Evolutionary conservation across 2,797 vertebrate species (phyloP).

Genomic region (Prionace glauca): DNA sequence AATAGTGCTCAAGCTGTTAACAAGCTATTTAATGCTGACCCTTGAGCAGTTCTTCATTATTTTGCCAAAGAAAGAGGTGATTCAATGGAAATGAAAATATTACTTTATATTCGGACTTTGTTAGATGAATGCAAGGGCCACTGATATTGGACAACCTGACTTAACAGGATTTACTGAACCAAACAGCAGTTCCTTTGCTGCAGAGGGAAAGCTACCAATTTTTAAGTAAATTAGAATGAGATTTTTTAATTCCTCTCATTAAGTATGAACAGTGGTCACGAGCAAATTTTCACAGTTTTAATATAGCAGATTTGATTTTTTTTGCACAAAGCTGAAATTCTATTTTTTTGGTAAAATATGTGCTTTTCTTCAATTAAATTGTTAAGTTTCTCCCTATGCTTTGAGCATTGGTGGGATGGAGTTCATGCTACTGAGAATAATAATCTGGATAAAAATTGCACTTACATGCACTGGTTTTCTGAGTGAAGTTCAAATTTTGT

Average conservation of each 20-base stretch:
- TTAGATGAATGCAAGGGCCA: not conserved
- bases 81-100: constrained; percentile 6
- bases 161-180: not conserved
- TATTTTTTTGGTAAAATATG: not conserved
- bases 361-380: not conserved
- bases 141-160: not conserved
- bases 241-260: not conserved
- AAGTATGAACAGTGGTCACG: not conserved
- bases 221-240: not conserved
- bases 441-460: not conserved
- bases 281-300: not conserved
- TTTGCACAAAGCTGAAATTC: not conserved
- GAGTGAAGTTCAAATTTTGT: not conserved
- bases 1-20: not conserved
- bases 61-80: not conserved
- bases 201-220: not conserved
- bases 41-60: not conserved
- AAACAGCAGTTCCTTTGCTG: not conserved
- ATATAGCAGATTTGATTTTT: not conserved
- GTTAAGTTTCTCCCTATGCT: not conserved
- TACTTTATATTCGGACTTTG: not conserved
- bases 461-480: not conserved
- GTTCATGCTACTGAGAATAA: not conserved
- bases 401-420: not conserved
- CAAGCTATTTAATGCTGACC: not conserved